Evolutionary conservation across 2,797 vertebrate genomes (phyloP), one percentile per base, ranked within the genome.

Genomic region (Falco cherrug): DNA sequence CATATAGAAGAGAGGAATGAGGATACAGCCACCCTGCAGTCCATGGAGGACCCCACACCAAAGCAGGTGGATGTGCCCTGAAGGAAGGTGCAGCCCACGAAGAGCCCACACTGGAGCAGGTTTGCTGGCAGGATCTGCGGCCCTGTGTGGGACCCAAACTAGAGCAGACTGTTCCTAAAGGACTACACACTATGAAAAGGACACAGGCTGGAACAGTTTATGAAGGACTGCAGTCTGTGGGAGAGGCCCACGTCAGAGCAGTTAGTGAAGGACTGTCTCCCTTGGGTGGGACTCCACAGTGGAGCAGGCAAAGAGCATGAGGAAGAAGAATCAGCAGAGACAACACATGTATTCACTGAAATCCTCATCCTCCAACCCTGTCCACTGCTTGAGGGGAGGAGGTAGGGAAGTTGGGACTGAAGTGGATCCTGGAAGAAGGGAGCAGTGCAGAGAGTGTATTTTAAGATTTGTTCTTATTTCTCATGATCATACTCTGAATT

Each of bases 271-370:
- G n/a, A 76, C 71, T 35, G 21, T 39, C 25, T 43, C 35, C 15
- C 3, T 2, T 37, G 21, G 47, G 18, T 48, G 11, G 18, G 9
- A 33, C 60, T 6, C 41, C 13, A 50, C 1, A 0, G 17, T 43
- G 26, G 10, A 35, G n/a, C 31, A 54, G 16, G 4, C 33, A 11
- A 53, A 31, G 25, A 73, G 10, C 2, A 5, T 18, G 2, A 90
- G 47, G 14, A 84, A 9, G 50, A 63, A 70, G 43, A 5, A 59
- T 15, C 28, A 28, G 33, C 60, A 67, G 25, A 67, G 17, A 65
- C 8, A 81, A 43, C 43, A 43, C 43, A 67, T 2, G 1, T 14
- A 59, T 21, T 60, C 5, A 33, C 26, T 10, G 4, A 31, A 54
- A 48, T 8, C 4, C 12, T 26, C 35, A 33, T 13, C 41, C 13